Evolutionary conservation across 2,888 invertebrate genomes (phyloP), one percentile per base, ranked within the genome.

Genomic region (Onchidella celtica): DNA sequence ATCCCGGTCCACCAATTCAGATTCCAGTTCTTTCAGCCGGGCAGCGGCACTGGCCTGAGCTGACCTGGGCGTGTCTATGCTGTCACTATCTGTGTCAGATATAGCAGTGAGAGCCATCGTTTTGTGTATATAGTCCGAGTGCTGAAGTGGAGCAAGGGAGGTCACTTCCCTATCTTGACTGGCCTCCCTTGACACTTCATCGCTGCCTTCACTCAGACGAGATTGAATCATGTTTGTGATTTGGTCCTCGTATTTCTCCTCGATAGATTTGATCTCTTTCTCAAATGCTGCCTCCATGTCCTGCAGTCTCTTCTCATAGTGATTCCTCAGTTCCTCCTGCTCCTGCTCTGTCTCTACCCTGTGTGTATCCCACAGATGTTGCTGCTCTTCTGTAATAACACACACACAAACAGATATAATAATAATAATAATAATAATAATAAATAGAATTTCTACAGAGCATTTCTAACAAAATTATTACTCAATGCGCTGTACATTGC

Each of bases 51-150:
- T 68, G 14, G 34, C 27, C 34, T 29, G 34, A 11, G 27, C 38
- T 9, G 66, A 73, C 21, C 27, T 27, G 21, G 80, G 59, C n/a
- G 74, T 69, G 61, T 81, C 81, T 6, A 34, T 40, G 1, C 59
- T 57, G 40, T 79, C 81, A 36, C 74, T 73, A 24, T 87, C 87
- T 36, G 84, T 85, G 76, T 89, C 88, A 21, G 87, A 88, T n/a
- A 88, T 84, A 0, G 82, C 86, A 24, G 89, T 88, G 29, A 87
- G 55, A n/a, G 78, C 85, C n/a, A 86, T 86, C 3, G 87, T 87
- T 34, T 83, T 84, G 38, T 87, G 79, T n/a, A 87, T 84, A 81
- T 89, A 87, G 36, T 88, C 86, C 14, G 85, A 69, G 63, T 87
- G 86, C 78, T 85, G 85, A 29, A 79, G 85, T 11, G 1, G 34